phyloP scores from a whole-genome alignment of 1,140 invertebrate species.

The Popillia japonica region DNA sequence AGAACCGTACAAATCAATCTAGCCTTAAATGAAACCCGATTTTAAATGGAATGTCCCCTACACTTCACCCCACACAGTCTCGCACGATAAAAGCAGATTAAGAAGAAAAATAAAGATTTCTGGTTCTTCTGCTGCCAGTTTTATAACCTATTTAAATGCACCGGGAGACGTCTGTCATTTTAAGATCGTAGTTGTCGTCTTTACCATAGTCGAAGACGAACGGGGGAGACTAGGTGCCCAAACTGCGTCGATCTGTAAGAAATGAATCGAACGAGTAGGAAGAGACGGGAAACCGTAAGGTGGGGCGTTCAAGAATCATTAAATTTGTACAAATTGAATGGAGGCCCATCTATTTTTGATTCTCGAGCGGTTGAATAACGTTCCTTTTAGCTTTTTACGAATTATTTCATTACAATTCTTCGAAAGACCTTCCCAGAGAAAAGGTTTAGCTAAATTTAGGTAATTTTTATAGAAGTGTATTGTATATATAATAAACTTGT shows the following conservation, averaged over 20 bases:
- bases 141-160: constrained; percentile 47
- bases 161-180: constrained; percentile 44
- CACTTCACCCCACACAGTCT: not conserved
- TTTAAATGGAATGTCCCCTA: constrained; percentile 38
- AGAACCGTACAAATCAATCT: constrained; percentile 51
- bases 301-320: not conserved
- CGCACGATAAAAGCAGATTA: not conserved
- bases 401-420: constrained; percentile 21
- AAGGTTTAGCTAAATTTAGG: not conserved
- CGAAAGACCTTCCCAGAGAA: not conserved
- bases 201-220: not conserved
- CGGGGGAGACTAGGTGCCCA: not conserved
- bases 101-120: constrained; percentile 43
- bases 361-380: not conserved
- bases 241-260: constrained; percentile 9
- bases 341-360: not conserved
- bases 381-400: not conserved
- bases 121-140: constrained; percentile 27
- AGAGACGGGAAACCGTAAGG: not conserved
- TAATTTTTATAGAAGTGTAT: not conserved
- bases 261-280: constrained; percentile 31
- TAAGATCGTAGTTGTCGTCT: constrained; percentile 38
- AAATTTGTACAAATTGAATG: constrained; percentile 25
- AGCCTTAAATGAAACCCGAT: constrained; percentile 49
- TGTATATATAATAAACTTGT: too few species aligned